These are phyloP conservation scores for Dione vanillae DNA, from an alignment of 2,888 invertebrate genomes.

Conservation along the genomic window DNA sequence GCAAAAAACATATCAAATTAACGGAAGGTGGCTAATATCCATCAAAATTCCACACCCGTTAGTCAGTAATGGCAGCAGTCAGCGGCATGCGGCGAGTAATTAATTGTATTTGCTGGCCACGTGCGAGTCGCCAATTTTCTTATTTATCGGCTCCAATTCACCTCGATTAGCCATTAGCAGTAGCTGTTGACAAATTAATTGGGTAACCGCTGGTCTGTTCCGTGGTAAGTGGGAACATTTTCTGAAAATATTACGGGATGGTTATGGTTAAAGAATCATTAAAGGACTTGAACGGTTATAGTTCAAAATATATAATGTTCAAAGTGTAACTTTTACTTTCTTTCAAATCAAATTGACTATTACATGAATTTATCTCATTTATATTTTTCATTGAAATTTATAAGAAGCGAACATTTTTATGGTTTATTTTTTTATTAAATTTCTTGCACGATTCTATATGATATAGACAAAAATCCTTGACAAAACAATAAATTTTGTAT, in stretches of 20 bases:
- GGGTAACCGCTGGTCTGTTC: conserved; percentile 27
- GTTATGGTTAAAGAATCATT: no score
- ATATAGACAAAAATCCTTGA: no score
- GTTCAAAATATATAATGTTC: no score
- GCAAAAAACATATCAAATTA: conserved; percentile 33
- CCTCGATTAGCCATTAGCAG: conserved; percentile 61
- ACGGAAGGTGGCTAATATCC: conserved; percentile 42
- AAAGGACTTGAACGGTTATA: no score
- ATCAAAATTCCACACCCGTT: conserved; percentile 53
- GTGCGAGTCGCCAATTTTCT: conserved; percentile 71
- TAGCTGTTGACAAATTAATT: conserved; percentile 49
- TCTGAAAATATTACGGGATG: not conserved
- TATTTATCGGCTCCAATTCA: conserved; percentile 74
- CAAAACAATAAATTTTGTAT: no score
- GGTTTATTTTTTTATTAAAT: no score
- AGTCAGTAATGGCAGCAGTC: conserved; percentile 53
- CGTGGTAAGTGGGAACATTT: conserved; percentile 14
- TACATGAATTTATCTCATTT: no score
- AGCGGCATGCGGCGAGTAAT: conserved; percentile 56
- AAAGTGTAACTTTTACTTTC: no score
- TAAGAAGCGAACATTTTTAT: no score
- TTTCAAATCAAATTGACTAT: no score
- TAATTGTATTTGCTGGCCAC: conserved; percentile 66
- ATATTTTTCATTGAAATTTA: no score
- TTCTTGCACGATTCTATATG: no score